Base-by-base conservation (phyloP, 2,113 vertebrate species). In the Aspiorhynchus laticeps region DNA sequence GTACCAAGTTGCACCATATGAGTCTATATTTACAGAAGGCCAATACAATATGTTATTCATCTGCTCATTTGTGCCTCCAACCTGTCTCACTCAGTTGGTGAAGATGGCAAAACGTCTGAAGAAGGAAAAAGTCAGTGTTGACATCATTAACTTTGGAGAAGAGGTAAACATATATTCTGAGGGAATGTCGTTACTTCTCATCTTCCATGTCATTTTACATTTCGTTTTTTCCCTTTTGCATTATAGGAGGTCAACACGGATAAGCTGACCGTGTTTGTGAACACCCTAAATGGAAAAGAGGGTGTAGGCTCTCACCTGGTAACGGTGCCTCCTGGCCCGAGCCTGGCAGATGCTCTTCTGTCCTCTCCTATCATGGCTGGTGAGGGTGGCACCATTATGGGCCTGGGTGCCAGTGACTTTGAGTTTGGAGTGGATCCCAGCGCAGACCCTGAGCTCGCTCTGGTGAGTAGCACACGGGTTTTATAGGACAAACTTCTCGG, bases 101-200 rank as follows among this genome's bases (percentile, higher is more conserved):
- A 99, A 99, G 87, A 61, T 99, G 95, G 98, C 98, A 1, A 99
- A 99, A 88, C 96, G 98, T 24, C 95, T 99, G 77, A 99, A 99
- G 95, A 99, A 99, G 83, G 98, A 99, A 91, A 99, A 99, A 80
- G 98, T 99, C 85, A 99, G 97, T 5, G 98, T 99, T 80, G 98
- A 99, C 88, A 97, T 99, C 53, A 97, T 99, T 92, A 99, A 99
- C 89, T 99, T 99, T 77, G 98, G 98, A 85, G 98, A 99, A 88
- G 98, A 99, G 97, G 98, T 98, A 86, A 38, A 73, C 33, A 5
- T 24, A 24, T 38, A 38, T 73, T 73, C 9, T 24, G 9, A 24
- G 19, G 24, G 24, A 75, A 75, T 75, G 24, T 8, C 3, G 5
- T 46, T 26, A 8, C 3, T 24, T 12, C 38, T 73, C 48, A 51